These are phyloP conservation scores for Chrysopilus asiliformis DNA, from an alignment of 2,888 invertebrate species.

Conservation along the genomic window DNA sequence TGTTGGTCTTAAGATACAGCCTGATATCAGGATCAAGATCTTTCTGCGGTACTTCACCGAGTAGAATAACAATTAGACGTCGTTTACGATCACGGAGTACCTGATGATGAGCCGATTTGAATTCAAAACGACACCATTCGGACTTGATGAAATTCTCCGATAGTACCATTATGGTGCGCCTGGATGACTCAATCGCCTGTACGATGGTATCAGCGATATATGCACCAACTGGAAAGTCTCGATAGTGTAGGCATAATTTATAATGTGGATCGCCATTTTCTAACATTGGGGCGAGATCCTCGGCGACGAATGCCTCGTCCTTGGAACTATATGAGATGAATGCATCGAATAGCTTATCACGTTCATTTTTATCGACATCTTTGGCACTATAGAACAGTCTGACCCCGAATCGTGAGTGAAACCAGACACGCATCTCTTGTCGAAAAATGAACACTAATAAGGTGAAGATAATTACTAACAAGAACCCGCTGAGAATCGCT, in stretches of 20 bases:
- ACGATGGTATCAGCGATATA: constrained; percentile 87
- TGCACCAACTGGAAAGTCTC: constrained; percentile 78
- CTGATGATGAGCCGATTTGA: constrained; percentile 85
- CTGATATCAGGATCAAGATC: constrained; percentile 85
- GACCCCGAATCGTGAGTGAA: constrained; percentile 71
- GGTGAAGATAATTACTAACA: constrained; percentile 59
- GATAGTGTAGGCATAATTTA: constrained; percentile 79
- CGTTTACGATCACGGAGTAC: constrained; percentile 75
- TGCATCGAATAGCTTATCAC: constrained; percentile 83
- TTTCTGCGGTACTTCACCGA: constrained; percentile 77
- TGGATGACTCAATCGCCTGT: constrained; percentile 80
- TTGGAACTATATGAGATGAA: constrained; percentile 91
- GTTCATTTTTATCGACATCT: constrained; percentile 68
- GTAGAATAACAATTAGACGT: constrained; percentile 77
- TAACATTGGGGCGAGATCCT: constrained; percentile 74
- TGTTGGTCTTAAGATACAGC: constrained; percentile 80
- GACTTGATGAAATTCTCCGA: constrained; percentile 90
- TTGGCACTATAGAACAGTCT: constrained; percentile 62
- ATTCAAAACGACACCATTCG: constrained; percentile 92
- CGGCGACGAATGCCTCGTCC: constrained; percentile 81
- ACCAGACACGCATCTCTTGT: constrained; percentile 72
- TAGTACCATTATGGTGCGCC: constrained; percentile 79
- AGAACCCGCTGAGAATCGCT: constrained; percentile 61
- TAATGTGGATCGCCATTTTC: constrained; percentile 70
- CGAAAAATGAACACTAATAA: constrained; percentile 70